phyloP scores from a whole-genome alignment of 2,888 invertebrate species.

The Rotaria sp. region DNA sequence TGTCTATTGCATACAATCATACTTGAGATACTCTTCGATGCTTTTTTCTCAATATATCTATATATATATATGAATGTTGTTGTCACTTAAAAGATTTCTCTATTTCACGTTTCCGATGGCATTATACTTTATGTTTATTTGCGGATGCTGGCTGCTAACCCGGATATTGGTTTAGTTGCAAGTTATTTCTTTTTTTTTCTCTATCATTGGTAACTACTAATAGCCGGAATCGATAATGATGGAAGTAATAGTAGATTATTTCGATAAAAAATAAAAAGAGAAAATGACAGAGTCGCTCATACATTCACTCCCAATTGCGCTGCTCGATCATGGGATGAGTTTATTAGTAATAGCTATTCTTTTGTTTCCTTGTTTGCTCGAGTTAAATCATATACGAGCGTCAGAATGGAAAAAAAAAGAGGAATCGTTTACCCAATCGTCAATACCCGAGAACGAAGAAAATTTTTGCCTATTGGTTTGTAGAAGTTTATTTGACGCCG shows the following conservation, averaged over 20 bases:
- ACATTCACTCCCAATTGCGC: neutral
- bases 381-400: neutral
- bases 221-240: neutral
- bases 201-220: neutral
- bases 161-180: neutral
- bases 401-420: neutral
- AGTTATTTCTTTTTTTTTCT: neutral
- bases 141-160: neutral
- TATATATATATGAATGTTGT: neutral
- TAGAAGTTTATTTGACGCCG: neutral
- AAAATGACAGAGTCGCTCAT: neutral
- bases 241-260: neutral
- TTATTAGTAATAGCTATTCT: neutral
- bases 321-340: neutral
- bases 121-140: neutral
- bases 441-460: neutral
- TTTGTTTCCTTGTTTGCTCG: neutral
- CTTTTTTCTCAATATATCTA: neutral
- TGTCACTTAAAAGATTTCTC: neutral
- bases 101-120: neutral
- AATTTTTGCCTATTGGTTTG: conserved; percentile 8
- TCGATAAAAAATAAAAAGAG: neutral
- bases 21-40: too few species aligned
- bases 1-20: too few species aligned
- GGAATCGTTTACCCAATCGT: neutral